These are phyloP conservation scores for Minunthozetes semirufus DNA, from an alignment of 2,888 invertebrate species.

Conservation along the genomic window DNA sequence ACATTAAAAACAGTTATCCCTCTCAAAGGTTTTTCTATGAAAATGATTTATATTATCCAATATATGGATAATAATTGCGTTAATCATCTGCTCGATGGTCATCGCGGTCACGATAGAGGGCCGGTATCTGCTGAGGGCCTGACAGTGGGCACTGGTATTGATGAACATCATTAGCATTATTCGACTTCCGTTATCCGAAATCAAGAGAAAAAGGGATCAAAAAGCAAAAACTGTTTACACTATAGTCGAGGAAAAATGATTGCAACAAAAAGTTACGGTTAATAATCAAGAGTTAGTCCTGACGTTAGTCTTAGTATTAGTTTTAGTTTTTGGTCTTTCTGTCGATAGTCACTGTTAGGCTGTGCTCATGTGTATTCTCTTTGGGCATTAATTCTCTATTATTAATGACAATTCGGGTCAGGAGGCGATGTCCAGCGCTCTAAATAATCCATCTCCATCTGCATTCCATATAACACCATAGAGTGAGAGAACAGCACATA, in stretches of 20 bases:
- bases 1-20: background rate
- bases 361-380: background rate
- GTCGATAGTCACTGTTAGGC: background rate
- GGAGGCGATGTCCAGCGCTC: conserved; percentile 11
- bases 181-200: conserved; percentile 16
- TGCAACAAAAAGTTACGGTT: conserved; percentile 17
- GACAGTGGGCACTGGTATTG: background rate
- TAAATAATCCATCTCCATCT: conserved; percentile 30
- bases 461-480: background rate
- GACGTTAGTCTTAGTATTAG: background rate
- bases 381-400: conserved; percentile 25
- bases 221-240: conserved; percentile 14
- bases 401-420: conserved; percentile 26
- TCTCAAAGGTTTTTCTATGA: background rate
- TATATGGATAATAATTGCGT: conserved; percentile 30
- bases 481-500: background rate
- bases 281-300: conserved; percentile 8
- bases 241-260: background rate
- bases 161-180: conserved; percentile 30
- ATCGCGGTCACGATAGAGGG: conserved; percentile 9
- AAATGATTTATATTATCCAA: conserved; percentile 28
- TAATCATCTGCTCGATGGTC: conserved; percentile 29
- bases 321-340: background rate
- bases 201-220: conserved; percentile 15
- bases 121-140: background rate